These are phyloP conservation scores for Nycteola revayana DNA, from an alignment of 2,888 invertebrate genomes.

Conservation along the genomic window DNA sequence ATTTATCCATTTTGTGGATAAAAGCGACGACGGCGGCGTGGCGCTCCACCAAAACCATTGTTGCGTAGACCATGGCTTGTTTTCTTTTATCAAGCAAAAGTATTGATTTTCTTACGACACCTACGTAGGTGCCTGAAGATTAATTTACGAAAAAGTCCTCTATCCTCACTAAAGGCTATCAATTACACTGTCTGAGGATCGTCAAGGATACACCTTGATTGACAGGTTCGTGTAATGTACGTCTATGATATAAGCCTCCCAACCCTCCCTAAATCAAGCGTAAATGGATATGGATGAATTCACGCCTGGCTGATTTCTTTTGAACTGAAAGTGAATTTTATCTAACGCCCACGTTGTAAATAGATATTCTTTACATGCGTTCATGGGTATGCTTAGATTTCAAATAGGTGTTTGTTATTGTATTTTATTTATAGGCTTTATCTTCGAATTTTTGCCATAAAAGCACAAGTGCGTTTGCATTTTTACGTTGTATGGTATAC, in stretches of 20 bases:
- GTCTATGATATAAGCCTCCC: slow-evolving; percentile 39
- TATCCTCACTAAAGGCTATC: slow-evolving; percentile 51
- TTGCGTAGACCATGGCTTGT: slow-evolving; percentile 38
- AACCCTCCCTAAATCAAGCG: slow-evolving; percentile 42
- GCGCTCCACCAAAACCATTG: slow-evolving; percentile 39
- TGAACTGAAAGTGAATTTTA: slow-evolving; percentile 50
- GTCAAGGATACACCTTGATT: slow-evolving; percentile 62
- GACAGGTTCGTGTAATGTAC: slow-evolving; percentile 58
- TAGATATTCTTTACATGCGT: slow-evolving; percentile 33
- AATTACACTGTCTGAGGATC: slow-evolving; percentile 53
- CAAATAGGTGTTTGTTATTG: slow-evolving; percentile 18
- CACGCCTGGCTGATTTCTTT: slow-evolving; percentile 49
- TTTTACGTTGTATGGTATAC: no score
- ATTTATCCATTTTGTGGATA: slow-evolving; percentile 43
- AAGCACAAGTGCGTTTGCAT: no score
- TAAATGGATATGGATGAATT: slow-evolving; percentile 56
- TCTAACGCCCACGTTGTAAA: slow-evolving; percentile 41
- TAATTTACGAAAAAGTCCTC: slow-evolving; percentile 35
- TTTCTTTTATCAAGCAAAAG: slow-evolving; percentile 25
- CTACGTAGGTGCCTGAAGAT: slow-evolving; percentile 28
- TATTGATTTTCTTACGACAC: slow-evolving; percentile 40
- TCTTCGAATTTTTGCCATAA: not conserved
- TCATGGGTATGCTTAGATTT: slow-evolving; percentile 15
- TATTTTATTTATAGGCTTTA: slow-evolving; percentile 9
- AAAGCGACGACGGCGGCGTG: slow-evolving; percentile 33